Conservation (phyloP, 2,113 vertebrate species). For the Suricata suricatta region DNA sequence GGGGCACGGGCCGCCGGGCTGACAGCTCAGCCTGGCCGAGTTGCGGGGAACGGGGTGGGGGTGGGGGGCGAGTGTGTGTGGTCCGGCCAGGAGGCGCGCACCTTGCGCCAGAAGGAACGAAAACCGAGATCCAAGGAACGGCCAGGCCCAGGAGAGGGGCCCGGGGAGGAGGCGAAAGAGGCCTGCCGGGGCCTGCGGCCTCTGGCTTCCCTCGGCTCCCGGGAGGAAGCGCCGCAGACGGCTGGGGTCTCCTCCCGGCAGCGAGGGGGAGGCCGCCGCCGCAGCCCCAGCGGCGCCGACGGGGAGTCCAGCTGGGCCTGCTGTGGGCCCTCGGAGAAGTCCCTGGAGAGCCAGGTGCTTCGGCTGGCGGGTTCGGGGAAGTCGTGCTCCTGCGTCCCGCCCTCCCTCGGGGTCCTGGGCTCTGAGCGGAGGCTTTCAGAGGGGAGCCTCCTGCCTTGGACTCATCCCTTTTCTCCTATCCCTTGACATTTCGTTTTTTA, state of each 20-base stretch:
- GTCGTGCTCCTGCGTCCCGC: too few species aligned
- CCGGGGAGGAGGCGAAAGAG: fast-evolving
- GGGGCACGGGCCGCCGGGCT: fast-evolving
- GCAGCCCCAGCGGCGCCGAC: not conserved
- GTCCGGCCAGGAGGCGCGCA: fast-evolving
- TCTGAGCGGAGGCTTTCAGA: not conserved
- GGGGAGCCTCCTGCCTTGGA: not conserved
- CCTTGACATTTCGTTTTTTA: not conserved
- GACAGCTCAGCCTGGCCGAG: not conserved
- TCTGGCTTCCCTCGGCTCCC: not conserved
- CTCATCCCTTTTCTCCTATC: not conserved
- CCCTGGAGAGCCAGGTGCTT: not conserved
- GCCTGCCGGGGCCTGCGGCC: not conserved
- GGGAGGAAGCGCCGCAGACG: not conserved
- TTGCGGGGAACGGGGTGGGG: too few species aligned
- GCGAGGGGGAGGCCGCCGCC: not conserved
- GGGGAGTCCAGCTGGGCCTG: not conserved
- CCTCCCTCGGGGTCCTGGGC: not conserved
- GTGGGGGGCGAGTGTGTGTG: not conserved
- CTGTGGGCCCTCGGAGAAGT: not conserved
- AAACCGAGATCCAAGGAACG: not conserved
- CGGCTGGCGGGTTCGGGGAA: not conserved
- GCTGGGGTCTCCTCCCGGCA: not conserved
- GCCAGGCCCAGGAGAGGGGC: not conserved
- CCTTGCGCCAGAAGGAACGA: not conserved